phyloP scores from a whole-genome alignment of 2,888 invertebrate species.

The Watsonalla cultraria region DNA sequence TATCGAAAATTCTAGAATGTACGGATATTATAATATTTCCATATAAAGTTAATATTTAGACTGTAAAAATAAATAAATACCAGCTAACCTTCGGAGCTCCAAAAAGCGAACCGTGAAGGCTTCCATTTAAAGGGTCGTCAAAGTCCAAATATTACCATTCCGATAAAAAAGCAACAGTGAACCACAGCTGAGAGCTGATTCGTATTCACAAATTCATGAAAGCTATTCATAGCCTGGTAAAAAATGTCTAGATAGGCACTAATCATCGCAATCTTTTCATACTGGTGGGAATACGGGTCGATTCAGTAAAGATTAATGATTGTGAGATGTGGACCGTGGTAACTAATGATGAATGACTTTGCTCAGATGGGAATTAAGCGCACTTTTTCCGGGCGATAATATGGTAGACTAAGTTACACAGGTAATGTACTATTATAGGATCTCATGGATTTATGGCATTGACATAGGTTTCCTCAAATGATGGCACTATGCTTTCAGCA shows the following conservation, averaged over 20 bases:
- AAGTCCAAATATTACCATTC: background rate
- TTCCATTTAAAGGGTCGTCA: background rate
- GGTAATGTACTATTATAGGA: background rate
- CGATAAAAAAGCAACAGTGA: background rate
- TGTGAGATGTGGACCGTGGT: background rate
- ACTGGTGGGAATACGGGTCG: background rate
- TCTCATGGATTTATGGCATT: too few species aligned
- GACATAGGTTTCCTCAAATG: too few species aligned
- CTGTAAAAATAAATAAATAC: too few species aligned
- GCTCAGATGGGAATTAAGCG: conserved; percentile 1
- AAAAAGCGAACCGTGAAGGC: too few species aligned
- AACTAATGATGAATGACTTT: background rate
- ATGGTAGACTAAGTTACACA: background rate
- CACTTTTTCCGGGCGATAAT: background rate
- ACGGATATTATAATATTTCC: too few species aligned
- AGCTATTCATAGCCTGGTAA: conserved; percentile 1
- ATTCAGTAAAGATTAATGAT: conserved; percentile 3
- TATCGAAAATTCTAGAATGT: too few species aligned
- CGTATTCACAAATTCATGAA: conserved; percentile 1
- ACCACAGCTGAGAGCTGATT: background rate
- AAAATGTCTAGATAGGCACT: conserved; percentile 1
- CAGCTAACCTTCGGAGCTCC: too few species aligned
- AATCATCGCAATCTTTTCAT: conserved; percentile 3
- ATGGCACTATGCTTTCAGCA: too few species aligned
- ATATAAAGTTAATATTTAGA: too few species aligned